Conservation (phyloP, 2,888 invertebrate genomes). For the Hirtodrosophila alboralis region DNA sequence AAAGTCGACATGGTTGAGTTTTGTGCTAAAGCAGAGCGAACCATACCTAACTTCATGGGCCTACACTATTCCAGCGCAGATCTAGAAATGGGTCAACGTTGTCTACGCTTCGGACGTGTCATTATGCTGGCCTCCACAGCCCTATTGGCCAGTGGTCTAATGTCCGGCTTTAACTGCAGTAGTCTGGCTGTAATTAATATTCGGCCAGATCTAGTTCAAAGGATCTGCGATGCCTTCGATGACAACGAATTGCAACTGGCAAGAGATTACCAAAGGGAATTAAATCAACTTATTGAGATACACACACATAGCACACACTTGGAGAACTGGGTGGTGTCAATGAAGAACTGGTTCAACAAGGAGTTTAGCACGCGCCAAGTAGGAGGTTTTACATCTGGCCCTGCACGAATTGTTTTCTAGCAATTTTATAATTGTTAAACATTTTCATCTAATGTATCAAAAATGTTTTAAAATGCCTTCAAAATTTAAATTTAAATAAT, state of each 20-base stretch:
- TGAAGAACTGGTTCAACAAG: conserved; percentile 55
- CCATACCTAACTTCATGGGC: conserved; percentile 90
- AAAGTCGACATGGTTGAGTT: conserved; percentile 90
- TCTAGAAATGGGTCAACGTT: conserved; percentile 88
- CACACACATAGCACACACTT: conserved; percentile 31
- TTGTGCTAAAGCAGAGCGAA: conserved; percentile 86
- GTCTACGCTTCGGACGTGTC: conserved; percentile 85
- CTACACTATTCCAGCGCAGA: conserved; percentile 92
- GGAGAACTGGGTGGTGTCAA: conserved; percentile 36
- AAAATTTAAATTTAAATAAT: no score
- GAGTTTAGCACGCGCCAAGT: conserved; percentile 16
- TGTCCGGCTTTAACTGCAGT: conserved; percentile 89
- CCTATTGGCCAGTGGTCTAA: conserved; percentile 87
- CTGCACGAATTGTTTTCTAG: conserved; percentile 28
- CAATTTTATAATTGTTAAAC: background rate
- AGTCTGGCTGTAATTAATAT: conserved; percentile 90
- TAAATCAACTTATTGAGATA: conserved; percentile 47
- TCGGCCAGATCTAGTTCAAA: conserved; percentile 86
- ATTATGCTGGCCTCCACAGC: conserved; percentile 88
- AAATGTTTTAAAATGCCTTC: conserved; percentile 3
- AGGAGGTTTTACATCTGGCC: conserved; percentile 30
- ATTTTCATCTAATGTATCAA: conserved; percentile 2
- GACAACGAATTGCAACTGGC: conserved; percentile 34
- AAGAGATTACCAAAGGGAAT: conserved; percentile 36
- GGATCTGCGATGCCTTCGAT: conserved; percentile 86